These are phyloP conservation scores for Accipiter virgatus DNA, from an alignment of 2,113 vertebrate genomes.

Conservation along the genomic window DNA sequence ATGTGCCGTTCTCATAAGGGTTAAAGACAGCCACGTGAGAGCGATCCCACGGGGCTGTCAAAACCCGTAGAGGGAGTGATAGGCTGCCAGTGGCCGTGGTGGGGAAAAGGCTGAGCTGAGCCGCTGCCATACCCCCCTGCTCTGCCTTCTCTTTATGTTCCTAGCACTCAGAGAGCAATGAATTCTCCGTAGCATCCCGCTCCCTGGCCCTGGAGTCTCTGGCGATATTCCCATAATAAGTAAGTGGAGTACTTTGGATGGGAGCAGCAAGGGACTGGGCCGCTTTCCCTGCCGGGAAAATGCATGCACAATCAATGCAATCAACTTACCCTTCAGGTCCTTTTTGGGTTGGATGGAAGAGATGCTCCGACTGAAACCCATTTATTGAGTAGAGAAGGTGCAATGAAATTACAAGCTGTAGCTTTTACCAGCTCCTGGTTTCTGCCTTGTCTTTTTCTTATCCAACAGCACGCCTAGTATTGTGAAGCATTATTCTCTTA, in stretches of 20 bases:
- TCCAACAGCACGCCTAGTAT: neutral
- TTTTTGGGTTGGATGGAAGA: conserved; percentile 37
- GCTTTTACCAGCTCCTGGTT: conserved; percentile 31
- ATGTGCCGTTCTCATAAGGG: neutral
- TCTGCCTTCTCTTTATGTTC: neutral
- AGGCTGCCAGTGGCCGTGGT: neutral
- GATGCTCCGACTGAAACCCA: conserved; percentile 43
- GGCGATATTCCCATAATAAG: conserved; percentile 17
- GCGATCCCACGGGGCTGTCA: neutral
- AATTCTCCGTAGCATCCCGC: neutral
- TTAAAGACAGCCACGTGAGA: neutral
- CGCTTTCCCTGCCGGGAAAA: conserved; percentile 28
- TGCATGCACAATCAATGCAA: neutral
- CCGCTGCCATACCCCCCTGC: neutral
- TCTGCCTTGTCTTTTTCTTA: conserved; percentile 22
- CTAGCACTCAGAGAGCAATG: neutral
- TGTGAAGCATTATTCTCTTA: conserved; percentile 18
- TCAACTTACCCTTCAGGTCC: conserved; percentile 43
- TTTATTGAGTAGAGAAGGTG: conserved; percentile 48
- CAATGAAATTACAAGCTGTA: conserved; percentile 32
- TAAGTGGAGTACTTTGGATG: neutral
- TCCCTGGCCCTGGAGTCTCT: conserved; percentile 19
- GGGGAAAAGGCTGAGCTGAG: neutral
- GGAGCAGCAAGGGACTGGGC: neutral
- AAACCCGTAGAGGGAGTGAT: neutral